phyloP scores from a whole-genome alignment of 2,888 invertebrate genomes.

The Diplazon laetatorius region DNA sequence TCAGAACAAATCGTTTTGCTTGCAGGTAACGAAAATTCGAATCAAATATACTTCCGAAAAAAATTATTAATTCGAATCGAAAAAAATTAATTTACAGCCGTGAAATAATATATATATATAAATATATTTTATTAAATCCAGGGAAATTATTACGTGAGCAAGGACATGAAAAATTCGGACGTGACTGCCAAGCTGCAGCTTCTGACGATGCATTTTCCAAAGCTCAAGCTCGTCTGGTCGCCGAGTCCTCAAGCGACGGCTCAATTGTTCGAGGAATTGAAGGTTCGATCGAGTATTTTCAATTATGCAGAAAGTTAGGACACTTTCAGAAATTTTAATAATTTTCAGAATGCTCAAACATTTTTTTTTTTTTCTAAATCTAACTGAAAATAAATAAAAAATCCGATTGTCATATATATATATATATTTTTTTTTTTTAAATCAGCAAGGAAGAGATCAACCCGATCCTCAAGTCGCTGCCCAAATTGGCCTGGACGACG shows the following conservation, averaged over 20 bases:
- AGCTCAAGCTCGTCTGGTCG: constrained; percentile 96
- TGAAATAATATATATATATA: no score
- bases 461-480: constrained; percentile 90
- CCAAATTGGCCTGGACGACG: constrained; percentile 88
- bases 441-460: constrained; percentile 91
- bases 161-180: constrained; percentile 89
- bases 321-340: no score
- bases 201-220: constrained; percentile 97
- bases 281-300: no score
- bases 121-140: no score
- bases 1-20: constrained; percentile 94
- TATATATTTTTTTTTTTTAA: no score
- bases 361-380: constrained; percentile 33
- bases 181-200: constrained; percentile 94
- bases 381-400: constrained; percentile 2
- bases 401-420: constrained; percentile 17
- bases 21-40: no score
- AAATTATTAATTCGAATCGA: no score
- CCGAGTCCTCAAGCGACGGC: constrained; percentile 98
- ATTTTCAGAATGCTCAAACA: no score
- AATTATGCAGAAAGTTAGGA: no score
- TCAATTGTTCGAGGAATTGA: constrained; percentile 97
- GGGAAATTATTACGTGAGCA: constrained; percentile 92
- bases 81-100: no score
- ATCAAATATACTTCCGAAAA: no score